Evolutionary conservation across 2,797 vertebrate species (phyloP).

Genomic region (Pseudochaenichthys georgianus): DNA sequence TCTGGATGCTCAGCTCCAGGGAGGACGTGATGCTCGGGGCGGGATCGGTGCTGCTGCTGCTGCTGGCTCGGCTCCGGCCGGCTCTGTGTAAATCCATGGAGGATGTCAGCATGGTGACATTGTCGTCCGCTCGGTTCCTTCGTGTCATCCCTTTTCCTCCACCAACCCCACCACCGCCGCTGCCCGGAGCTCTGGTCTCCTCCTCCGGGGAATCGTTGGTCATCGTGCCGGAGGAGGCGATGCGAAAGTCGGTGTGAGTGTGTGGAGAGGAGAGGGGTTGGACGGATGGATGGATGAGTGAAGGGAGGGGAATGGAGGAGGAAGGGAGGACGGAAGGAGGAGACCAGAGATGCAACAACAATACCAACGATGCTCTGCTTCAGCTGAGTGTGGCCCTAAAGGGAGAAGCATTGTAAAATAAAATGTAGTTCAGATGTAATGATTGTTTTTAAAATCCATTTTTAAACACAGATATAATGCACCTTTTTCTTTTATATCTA

Average conservation of each 20-base stretch:
- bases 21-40: conserved; percentile 75
- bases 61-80: conserved; percentile 70
- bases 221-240: conserved; percentile 78
- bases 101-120: conserved; percentile 82
- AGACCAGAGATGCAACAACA: conserved; percentile 65
- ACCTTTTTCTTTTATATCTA: not conserved
- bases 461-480: not conserved
- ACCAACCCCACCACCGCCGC: not conserved
- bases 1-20: conserved; percentile 89
- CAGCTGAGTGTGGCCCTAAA: conserved; percentile 67
- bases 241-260: conserved; percentile 61
- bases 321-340: conserved; percentile 52
- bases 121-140: conserved; percentile 73
- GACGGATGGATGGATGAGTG: conserved; percentile 43
- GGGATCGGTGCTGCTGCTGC: conserved; percentile 61
- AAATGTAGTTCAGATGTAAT: not conserved
- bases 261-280: conserved; percentile 40
- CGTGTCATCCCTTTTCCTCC: conserved; percentile 39
- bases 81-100: conserved; percentile 72
- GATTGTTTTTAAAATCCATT: no score
- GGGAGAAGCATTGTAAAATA: conserved; percentile 46
- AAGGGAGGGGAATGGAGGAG: conserved; percentile 37
- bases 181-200: conserved; percentile 65
- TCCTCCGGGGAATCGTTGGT: conserved; percentile 83
- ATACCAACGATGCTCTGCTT: conserved; percentile 45